Conservation (phyloP, 92 coral and sea anemone genomes). For the Phenganax marumi region DNA sequence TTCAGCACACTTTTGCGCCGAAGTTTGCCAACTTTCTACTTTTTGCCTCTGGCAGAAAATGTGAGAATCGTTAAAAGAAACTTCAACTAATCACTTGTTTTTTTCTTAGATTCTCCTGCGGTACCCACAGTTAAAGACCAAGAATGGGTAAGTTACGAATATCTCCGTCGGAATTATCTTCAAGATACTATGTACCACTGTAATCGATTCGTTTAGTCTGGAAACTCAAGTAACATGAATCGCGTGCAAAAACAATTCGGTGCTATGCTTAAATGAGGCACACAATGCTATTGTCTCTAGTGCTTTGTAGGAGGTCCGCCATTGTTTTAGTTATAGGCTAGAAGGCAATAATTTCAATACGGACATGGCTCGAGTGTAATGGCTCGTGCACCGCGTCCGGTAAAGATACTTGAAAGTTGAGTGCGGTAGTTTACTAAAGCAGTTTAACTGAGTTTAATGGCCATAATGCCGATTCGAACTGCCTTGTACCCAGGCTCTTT, state of each 20-base stretch:
- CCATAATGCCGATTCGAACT: not conserved
- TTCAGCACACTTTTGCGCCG: too few relatives aligned
- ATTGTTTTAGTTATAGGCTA: not conserved
- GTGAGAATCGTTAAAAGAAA: not conserved
- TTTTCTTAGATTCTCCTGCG: constrained; percentile 64
- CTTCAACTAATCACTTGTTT: not conserved
- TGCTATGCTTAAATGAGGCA: not conserved
- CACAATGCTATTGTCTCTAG: not conserved
- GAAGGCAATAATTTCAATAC: not conserved
- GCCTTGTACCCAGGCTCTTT: too few relatives aligned
- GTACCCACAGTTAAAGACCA: constrained; percentile 91
- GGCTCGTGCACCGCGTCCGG: not conserved
- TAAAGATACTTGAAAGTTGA: too few relatives aligned
- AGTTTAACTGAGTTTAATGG: not conserved
- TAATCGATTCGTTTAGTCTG: too few relatives aligned
- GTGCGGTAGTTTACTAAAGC: not conserved
- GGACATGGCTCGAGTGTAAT: not conserved
- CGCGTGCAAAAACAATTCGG: not conserved
- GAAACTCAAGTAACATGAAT: not conserved
- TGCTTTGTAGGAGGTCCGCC: not conserved
- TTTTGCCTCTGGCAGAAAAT: too few relatives aligned
- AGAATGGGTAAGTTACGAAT: constrained; percentile 72
- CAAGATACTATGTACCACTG: too few relatives aligned
- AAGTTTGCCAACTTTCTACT: too few relatives aligned
- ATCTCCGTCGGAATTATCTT: too few relatives aligned